phyloP scores from a whole-genome alignment of 2,888 invertebrate species.

The Rhingia campestris region DNA sequence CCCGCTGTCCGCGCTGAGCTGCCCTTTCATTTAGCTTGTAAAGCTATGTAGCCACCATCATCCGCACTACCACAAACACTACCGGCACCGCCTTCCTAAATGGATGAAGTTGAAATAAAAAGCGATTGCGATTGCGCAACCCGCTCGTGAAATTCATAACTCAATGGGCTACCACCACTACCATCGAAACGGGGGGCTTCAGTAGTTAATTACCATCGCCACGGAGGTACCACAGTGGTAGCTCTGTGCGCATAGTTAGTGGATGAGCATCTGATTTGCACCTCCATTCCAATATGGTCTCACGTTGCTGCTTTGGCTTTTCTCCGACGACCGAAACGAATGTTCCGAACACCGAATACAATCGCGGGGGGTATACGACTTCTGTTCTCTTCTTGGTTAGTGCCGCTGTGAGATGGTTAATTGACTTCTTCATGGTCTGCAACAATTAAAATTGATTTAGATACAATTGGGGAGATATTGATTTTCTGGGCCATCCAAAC shows the following conservation, averaged over 20 bases:
- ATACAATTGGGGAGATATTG: too few species aligned
- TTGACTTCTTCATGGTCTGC: slow-evolving; percentile 43
- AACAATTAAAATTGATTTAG: slow-evolving; percentile 46
- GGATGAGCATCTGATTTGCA: slow-evolving; percentile 32
- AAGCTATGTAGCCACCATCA: not conserved
- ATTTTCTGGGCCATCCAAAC: too few species aligned
- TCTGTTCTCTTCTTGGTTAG: slow-evolving; percentile 7
- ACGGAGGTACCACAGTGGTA: slow-evolving; percentile 13
- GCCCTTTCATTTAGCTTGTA: not conserved
- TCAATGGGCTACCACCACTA: slow-evolving; percentile 20
- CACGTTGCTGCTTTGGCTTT: not conserved
- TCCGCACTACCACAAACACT: not conserved
- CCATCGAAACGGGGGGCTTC: not conserved
- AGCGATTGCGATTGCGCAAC: slow-evolving; percentile 43
- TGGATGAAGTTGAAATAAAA: not conserved
- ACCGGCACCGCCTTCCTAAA: too few species aligned
- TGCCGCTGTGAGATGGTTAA: slow-evolving; percentile 30
- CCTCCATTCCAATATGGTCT: not conserved
- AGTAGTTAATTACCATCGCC: slow-evolving; percentile 44
- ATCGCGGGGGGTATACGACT: slow-evolving; percentile 18
- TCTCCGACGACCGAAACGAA: not conserved
- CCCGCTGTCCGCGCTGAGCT: slow-evolving; percentile 8
- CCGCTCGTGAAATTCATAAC: slow-evolving; percentile 41
- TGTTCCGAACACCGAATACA: not conserved
- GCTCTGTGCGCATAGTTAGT: not conserved